Percentiles rank a stretch among this genome's conserved stretches.
Conservation (phyloP, 2,888 invertebrate genomes). For the Orthosia gracilis region DNA sequence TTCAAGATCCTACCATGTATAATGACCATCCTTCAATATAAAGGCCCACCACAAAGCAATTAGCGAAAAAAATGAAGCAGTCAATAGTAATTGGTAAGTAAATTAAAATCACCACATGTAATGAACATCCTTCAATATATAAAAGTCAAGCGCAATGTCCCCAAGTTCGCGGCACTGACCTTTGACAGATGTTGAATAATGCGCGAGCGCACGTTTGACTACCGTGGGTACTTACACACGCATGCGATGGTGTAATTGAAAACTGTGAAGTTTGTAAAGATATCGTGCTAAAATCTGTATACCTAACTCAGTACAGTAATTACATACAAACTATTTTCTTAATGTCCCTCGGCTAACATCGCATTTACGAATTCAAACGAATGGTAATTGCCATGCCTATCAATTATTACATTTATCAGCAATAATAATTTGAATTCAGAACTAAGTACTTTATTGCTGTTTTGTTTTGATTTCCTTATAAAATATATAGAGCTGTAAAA, state of each 20-base stretch:
- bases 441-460: too few species aligned
- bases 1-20: too few species aligned
- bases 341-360: too few species aligned
- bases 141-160: conserved; percentile 67
- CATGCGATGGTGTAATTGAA: conserved; percentile 13
- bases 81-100: not conserved
- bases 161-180: conserved; percentile 67
- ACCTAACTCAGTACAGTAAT: too few species aligned
- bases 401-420: too few species aligned
- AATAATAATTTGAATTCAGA: too few species aligned
- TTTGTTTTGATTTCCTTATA: too few species aligned
- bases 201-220: conserved; percentile 48
- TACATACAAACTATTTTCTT: not conserved
- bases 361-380: too few species aligned
- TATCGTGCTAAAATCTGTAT: not conserved
- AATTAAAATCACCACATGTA: conserved; percentile 12
- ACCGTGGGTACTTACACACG: conserved; percentile 31
- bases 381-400: too few species aligned
- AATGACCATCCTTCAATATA: too few species aligned
- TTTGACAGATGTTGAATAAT: conserved; percentile 66
- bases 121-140: conserved; percentile 46
- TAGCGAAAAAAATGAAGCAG: not conserved
- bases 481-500: too few species aligned
- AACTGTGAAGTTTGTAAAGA: not conserved
- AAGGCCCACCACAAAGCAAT: not conserved